Evolutionary conservation across 2,888 invertebrate genomes (phyloP).

Genomic region (Neoaliturus tenellus): DNA sequence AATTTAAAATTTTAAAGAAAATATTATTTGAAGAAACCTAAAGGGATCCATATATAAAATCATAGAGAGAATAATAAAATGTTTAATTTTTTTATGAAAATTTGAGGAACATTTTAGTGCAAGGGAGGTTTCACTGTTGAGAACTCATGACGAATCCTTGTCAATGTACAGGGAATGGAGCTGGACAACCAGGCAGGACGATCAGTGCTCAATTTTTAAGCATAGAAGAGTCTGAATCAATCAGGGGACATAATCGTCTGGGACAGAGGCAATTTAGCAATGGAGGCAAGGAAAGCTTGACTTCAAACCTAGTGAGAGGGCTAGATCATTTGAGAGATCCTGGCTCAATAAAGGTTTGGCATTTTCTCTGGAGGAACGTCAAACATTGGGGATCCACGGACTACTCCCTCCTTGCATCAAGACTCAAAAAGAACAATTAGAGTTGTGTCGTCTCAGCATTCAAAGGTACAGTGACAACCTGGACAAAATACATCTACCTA

Average conservation of each 20-base stretch:
- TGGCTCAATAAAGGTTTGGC: slow-evolving; percentile 92
- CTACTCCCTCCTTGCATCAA: slow-evolving; percentile 94
- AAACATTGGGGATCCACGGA: slow-evolving; percentile 96
- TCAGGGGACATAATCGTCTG: not conserved
- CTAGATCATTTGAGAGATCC: slow-evolving; percentile 82
- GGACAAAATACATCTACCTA: slow-evolving; percentile 97
- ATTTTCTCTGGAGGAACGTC: slow-evolving; percentile 95
- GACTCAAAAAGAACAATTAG: slow-evolving; percentile 90
- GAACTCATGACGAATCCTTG: not conserved
- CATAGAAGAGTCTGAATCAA: not conserved
- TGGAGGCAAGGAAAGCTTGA: slow-evolving; percentile 41
- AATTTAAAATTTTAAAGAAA: too few species aligned
- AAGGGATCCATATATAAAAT: too few species aligned
- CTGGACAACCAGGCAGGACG: not conserved
- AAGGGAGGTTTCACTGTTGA: too few species aligned
- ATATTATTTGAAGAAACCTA: too few species aligned
- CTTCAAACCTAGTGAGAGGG: slow-evolving; percentile 76
- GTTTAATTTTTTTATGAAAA: too few species aligned
- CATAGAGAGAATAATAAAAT: too few species aligned
- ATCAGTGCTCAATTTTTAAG: not conserved
- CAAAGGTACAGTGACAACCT: slow-evolving; percentile 91
- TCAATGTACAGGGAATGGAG: not conserved
- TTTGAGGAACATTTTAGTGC: too few species aligned
- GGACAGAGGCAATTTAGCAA: not conserved
- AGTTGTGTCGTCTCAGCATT: slow-evolving; percentile 88